phyloP scores from a whole-genome alignment of 2,113 vertebrate species.

The Nibea albiflora region DNA sequence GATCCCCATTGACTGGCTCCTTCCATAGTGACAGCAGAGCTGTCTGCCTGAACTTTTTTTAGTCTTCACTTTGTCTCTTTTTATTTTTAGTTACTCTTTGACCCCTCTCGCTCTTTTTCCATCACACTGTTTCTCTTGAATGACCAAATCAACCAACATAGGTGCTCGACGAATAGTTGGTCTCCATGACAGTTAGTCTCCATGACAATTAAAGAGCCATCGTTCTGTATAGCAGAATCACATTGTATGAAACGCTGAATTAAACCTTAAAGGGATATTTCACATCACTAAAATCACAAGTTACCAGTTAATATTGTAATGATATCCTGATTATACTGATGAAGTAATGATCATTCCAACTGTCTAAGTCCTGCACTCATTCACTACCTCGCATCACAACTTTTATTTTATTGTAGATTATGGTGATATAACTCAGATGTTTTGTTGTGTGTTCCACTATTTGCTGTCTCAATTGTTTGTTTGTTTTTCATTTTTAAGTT shows the following conservation, averaged over 20 bases:
- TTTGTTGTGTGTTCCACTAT: neutral
- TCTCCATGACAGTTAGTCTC: constrained; percentile 4
- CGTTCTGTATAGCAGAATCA: neutral
- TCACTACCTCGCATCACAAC: neutral
- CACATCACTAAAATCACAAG: neutral
- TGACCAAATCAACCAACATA: constrained; percentile 28
- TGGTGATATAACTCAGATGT: neutral
- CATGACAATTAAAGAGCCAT: constrained; percentile 11
- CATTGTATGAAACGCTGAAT: neutral
- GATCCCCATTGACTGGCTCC: constrained; percentile 61
- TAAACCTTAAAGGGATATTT: neutral
- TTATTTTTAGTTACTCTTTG: constrained; percentile 27
- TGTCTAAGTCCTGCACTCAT: neutral
- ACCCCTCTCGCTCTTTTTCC: neutral
- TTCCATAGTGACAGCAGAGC: constrained; percentile 29
- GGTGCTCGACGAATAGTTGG: constrained; percentile 6
- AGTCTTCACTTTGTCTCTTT: constrained; percentile 4
- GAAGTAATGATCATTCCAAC: neutral
- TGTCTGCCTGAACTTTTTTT: constrained; percentile 9
- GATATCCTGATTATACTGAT: neutral
- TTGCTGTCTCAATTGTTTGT: neutral
- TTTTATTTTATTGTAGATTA: too few relatives aligned
- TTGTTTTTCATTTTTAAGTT: too few relatives aligned
- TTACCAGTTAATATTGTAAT: too few relatives aligned
- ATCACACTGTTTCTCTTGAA: neutral